A percentile compares a stretch with the other conserved stretches of the same genome.
These are phyloP conservation scores for Dendronephthya gigantea DNA, from an alignment of 64 coral and sea anemone species.

Conservation along the genomic window DNA sequence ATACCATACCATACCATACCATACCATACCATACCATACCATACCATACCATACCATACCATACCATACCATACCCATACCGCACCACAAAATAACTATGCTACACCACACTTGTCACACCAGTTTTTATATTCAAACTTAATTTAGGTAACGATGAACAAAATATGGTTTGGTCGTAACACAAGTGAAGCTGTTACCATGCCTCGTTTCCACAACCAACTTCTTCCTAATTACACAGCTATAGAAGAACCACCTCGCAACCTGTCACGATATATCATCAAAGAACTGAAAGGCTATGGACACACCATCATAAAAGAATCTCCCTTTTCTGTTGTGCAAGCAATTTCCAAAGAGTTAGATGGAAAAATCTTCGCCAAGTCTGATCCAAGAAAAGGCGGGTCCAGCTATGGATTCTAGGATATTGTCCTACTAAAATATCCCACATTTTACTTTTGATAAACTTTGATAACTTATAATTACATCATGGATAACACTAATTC, in stretches of 20 bases:
- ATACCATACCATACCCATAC: no score
- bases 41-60: no score
- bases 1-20: not conserved
- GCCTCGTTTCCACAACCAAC: constrained; percentile 61
- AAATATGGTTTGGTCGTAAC: constrained; percentile 57
- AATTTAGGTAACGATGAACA: constrained; percentile 57
- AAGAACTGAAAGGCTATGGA: not conserved
- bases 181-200: constrained; percentile 35
- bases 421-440: not conserved
- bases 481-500: no score
- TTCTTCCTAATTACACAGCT: constrained; percentile 34
- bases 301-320: not conserved
- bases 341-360: constrained; percentile 41
- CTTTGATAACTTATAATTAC: no score
- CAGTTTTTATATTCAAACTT: no score
- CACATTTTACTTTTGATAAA: not conserved
- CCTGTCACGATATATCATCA: not conserved
- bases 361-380: constrained; percentile 56
- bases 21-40: no score
- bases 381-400: constrained; percentile 82
- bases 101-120: no score
- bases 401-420: constrained; percentile 42
- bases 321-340: constrained; percentile 61
- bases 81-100: no score
- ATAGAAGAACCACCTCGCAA: not conserved